These are phyloP conservation scores for Cabera pusaria DNA, from an alignment of 2,888 invertebrate genomes.

Conservation along the genomic window DNA sequence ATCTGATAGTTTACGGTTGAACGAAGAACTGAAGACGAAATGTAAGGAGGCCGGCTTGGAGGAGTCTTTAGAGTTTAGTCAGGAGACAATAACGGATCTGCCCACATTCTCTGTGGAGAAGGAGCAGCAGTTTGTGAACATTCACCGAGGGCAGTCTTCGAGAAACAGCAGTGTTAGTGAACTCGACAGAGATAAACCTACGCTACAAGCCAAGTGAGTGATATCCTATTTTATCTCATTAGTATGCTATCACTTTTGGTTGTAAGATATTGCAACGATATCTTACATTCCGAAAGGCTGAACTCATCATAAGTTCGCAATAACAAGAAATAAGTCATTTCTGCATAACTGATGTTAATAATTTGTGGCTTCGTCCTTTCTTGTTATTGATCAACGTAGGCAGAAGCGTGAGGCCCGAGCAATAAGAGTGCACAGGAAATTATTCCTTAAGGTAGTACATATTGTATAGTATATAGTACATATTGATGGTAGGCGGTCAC, in stretches of 20 bases:
- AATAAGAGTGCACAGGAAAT: too few species aligned
- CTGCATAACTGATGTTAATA: too few species aligned
- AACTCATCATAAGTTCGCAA: too few species aligned
- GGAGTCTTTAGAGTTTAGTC: constrained; percentile 47
- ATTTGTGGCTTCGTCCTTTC: too few species aligned
- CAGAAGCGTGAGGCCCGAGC: too few species aligned
- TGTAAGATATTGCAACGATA: too few species aligned
- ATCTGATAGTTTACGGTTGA: constrained; percentile 90
- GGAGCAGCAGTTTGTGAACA: constrained; percentile 60
- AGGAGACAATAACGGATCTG: constrained; percentile 54
- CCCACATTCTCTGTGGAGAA: constrained; percentile 56
- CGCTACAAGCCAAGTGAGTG: constrained; percentile 76
- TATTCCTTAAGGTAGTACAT: too few species aligned
- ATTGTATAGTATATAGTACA: too few species aligned
- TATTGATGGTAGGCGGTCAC: too few species aligned
- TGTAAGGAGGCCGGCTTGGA: constrained; percentile 52
- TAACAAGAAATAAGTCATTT: too few species aligned
- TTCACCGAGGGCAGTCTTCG: constrained; percentile 63
- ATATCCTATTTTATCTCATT: not conserved
- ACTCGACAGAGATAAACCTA: constrained; percentile 66
- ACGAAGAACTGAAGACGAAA: constrained; percentile 80
- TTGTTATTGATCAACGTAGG: too few species aligned
- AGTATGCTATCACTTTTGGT: not conserved
- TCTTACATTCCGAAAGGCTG: too few species aligned
- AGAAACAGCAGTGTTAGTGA: constrained; percentile 72